Conservation (phyloP, 1,140 invertebrate genomes). For the Panulirus ornatus region DNA sequence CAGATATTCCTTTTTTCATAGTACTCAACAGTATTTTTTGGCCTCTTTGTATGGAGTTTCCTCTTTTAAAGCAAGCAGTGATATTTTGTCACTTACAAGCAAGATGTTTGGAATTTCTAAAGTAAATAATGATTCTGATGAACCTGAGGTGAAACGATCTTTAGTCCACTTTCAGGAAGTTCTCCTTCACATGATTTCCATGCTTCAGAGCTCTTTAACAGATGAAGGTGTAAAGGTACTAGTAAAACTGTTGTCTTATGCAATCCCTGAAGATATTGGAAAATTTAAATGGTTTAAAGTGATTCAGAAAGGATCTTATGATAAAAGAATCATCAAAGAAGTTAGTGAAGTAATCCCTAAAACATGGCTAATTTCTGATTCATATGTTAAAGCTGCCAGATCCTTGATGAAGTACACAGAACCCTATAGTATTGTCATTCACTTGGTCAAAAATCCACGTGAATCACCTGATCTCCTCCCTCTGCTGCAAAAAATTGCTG, state of each 20-base stretch:
- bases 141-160: too few relatives aligned
- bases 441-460: background rate
- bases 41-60: background rate
- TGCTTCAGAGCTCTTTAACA: background rate
- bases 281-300: slow-evolving; percentile 26
- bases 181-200: slow-evolving; percentile 13
- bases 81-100: background rate
- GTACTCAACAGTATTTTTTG: slow-evolving; percentile 4
- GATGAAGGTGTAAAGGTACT: background rate
- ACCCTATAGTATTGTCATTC: background rate
- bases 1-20: slow-evolving; percentile 9
- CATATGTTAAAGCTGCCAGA: background rate
- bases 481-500: background rate
- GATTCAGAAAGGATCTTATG: slow-evolving; percentile 2
- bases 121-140: background rate
- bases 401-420: background rate
- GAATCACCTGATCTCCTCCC: background rate
- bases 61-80: background rate
- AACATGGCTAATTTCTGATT: slow-evolving; percentile 1
- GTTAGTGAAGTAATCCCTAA: slow-evolving; percentile 20
- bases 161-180: background rate
- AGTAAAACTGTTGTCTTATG: background rate
- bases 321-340: background rate
- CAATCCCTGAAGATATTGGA: background rate
- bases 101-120: background rate